Conservation (phyloP, 1,140 invertebrate genomes). For the Nymphalis io region DNA sequence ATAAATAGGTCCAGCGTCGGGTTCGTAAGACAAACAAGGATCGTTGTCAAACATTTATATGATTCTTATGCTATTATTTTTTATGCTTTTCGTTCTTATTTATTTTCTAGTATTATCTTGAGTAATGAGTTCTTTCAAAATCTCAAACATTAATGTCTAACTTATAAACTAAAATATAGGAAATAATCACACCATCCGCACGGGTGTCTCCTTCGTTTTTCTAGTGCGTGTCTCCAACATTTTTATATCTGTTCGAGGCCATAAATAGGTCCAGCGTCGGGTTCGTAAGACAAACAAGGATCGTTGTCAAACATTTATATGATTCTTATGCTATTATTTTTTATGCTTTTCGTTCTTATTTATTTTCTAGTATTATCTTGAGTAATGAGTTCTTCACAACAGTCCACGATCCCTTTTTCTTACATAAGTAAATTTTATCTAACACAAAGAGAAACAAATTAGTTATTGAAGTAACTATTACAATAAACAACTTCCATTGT, state of each 20-base stretch:
- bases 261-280: slow-evolving; percentile 20
- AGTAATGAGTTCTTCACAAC: no score
- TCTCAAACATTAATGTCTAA: background rate
- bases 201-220: slow-evolving; percentile 4
- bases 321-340: background rate
- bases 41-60: slow-evolving; percentile 5
- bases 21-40: slow-evolving; percentile 4
- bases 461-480: no score
- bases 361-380: background rate
- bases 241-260: slow-evolving; percentile 13
- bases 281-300: slow-evolving; percentile 4
- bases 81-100: background rate
- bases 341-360: background rate
- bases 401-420: no score
- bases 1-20: slow-evolving; percentile 20
- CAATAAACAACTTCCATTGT: no score
- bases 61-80: background rate
- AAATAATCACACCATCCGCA: slow-evolving; percentile 1
- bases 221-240: slow-evolving; percentile 20
- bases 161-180: slow-evolving; percentile 2
- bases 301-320: slow-evolving; percentile 5
- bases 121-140: no score
- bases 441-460: no score
- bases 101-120: background rate
- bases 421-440: no score